Percentiles rank a stretch among this genome's conserved stretches.
Evolutionary conservation across 2,888 invertebrate species (phyloP).

Genomic region (Sarcophaga subvicina): DNA sequence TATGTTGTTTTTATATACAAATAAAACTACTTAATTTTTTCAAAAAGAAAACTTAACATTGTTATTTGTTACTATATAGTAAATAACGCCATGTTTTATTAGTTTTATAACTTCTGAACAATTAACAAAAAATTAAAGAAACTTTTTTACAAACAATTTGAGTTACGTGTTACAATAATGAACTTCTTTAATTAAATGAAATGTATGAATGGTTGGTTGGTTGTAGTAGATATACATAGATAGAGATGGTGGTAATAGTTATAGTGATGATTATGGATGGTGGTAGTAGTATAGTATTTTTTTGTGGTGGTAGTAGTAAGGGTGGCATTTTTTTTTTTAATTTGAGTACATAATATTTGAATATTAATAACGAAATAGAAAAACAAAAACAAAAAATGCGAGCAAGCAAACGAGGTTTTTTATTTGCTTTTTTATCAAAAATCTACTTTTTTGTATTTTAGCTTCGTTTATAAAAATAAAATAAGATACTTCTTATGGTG

Average conservation of each 20-base stretch:
- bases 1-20: slow-evolving; percentile 45
- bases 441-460: slow-evolving; percentile 38
- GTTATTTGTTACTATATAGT: slow-evolving; percentile 5
- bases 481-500: slow-evolving; percentile 51
- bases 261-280: background rate
- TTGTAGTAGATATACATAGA: background rate
- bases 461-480: slow-evolving; percentile 34
- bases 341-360: background rate
- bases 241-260: background rate
- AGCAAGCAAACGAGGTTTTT: background rate
- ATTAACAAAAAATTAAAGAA: slow-evolving; percentile 9
- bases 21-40: slow-evolving; percentile 54
- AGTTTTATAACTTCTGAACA: background rate
- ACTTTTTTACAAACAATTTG: slow-evolving; percentile 24
- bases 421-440: slow-evolving; percentile 41
- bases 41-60: slow-evolving; percentile 39
- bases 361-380: background rate
- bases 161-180: slow-evolving; percentile 22
- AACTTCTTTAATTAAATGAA: background rate
- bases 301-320: slow-evolving; percentile 18
- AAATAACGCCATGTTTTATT: slow-evolving; percentile 31
- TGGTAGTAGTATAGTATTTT: slow-evolving; percentile 32
- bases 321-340: slow-evolving; percentile 25
- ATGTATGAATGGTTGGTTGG: background rate
- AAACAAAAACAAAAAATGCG: background rate